These are phyloP conservation scores for Ptychochromis oligacanthus DNA, from an alignment of 2,113 vertebrate genomes.

Conservation along the genomic window DNA sequence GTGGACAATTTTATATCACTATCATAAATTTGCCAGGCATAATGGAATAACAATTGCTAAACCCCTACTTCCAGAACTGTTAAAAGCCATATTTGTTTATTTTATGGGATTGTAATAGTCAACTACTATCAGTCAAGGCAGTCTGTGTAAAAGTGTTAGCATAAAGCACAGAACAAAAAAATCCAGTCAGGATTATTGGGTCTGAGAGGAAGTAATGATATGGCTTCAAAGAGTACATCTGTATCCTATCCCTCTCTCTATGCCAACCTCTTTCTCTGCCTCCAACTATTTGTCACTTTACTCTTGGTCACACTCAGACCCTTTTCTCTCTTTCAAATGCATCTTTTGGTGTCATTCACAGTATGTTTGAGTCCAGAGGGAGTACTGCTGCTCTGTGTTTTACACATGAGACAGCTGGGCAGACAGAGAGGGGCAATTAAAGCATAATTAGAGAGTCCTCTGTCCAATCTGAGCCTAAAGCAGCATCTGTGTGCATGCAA, in stretches of 20 bases:
- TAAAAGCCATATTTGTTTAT: background rate
- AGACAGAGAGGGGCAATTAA: conserved; percentile 76
- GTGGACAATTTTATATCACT: background rate
- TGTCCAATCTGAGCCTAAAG: conserved; percentile 61
- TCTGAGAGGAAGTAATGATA: conserved; percentile 2
- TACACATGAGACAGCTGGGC: conserved; percentile 76
- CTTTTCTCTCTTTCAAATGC: background rate
- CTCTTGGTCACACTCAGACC: background rate
- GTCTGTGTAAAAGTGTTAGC: background rate
- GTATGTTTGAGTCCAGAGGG: conserved; percentile 44
- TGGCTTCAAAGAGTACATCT: conserved; percentile 28
- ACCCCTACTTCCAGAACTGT: background rate
- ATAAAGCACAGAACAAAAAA: conserved; percentile 6
- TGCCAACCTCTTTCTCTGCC: background rate
- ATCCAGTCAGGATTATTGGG: background rate
- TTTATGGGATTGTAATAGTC: background rate
- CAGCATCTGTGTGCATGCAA: conserved; percentile 27
- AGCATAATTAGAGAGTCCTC: conserved; percentile 75
- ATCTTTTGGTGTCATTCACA: conserved; percentile 44
- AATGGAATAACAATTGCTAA: background rate
- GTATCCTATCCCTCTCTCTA: conserved; percentile 1
- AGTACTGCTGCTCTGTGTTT: conserved; percentile 57
- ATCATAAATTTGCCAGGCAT: background rate
- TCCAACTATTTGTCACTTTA: conserved; percentile 14
- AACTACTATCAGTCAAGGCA: background rate